These are phyloP conservation scores for Hydrozoanthus tunicans DNA, from an alignment of 64 coral and sea anemone species.

Conservation along the genomic window DNA sequence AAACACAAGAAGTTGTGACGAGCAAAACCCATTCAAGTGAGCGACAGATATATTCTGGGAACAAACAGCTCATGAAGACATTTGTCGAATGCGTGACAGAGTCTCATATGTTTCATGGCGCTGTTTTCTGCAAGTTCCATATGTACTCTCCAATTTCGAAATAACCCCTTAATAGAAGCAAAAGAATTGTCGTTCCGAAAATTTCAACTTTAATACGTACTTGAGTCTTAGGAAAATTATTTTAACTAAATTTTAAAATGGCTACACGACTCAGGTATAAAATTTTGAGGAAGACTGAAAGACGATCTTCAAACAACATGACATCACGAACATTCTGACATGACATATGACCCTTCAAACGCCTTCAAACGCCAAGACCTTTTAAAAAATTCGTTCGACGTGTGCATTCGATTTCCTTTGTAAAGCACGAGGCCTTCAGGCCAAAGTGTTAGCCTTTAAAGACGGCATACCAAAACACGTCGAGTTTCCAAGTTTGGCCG, in stretches of 20 bases:
- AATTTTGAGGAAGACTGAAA: constrained; percentile 18
- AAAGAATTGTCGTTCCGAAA: background rate
- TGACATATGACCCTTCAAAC: background rate
- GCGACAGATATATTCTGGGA: background rate
- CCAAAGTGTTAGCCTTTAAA: background rate
- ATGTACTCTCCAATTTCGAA: background rate
- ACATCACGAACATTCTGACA: constrained; percentile 25
- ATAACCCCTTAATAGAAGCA: background rate
- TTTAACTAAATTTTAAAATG: background rate
- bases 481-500: background rate
- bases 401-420: constrained; percentile 39
- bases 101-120: background rate
- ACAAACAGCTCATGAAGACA: background rate
- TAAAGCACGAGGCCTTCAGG: constrained; percentile 6
- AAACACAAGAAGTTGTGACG: background rate
- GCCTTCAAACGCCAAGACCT: constrained; percentile 8
- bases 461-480: background rate
- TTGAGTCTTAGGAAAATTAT: background rate
- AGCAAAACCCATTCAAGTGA: background rate
- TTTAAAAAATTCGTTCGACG: background rate
- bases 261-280: constrained; percentile 1
- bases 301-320: background rate
- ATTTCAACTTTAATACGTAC: background rate
- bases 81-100: constrained; percentile 28
- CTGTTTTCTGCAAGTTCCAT: constrained; percentile 6